Evolutionary conservation across 2,113 vertebrate genomes (phyloP), one percentile per base, ranked within the genome.

Genomic region (Verasper variegatus): DNA sequence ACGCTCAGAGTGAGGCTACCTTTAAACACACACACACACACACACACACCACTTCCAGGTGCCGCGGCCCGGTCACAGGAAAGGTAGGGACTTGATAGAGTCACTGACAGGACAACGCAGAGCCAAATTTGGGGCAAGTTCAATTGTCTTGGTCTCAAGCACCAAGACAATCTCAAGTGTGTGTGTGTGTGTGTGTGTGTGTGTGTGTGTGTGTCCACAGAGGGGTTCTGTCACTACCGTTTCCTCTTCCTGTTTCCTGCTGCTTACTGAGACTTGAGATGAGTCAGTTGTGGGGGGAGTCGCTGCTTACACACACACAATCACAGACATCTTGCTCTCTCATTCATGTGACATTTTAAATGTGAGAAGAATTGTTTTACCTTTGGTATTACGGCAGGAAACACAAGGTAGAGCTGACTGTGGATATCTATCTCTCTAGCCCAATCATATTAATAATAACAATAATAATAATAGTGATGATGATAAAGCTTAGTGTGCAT

Each of bases 211-310:
- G 24, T 13, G 58, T 47, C 37, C 76, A 83, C 61, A 3, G 31
- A 69, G 56, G 75, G 58, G 68, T 24, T 56, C 70, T 84, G 78
- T 21, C 60, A 73, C 74, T 81, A 83, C 78, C 54, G 3, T 82
- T 89, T 92, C 88, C 92, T 82, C 76, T 90, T 91, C 87, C 92
- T 91, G 88, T 88, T 93, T 91, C 88, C 91, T 91, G 86, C 88
- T 74, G 74, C 80, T 74, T 26, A 68, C 71, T 77, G 70, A 82
- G 68, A 88, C 86, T 62, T 73, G 60, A 86, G 80, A 87, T 85
- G 88, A 88, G 67, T 91, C 56, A 78, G 64, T 81, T 51, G 1
- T 75, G 70, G 27, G 57, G 72, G 84, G 82, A 87, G 49, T 27
- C 20, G 0, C 55, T 40, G 47, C 35, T 49, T 18, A 58, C 45